Evolutionary conservation across 2,888 invertebrate genomes (phyloP), one percentile per base, ranked within the genome.

Genomic region (Rapana venosa): DNA sequence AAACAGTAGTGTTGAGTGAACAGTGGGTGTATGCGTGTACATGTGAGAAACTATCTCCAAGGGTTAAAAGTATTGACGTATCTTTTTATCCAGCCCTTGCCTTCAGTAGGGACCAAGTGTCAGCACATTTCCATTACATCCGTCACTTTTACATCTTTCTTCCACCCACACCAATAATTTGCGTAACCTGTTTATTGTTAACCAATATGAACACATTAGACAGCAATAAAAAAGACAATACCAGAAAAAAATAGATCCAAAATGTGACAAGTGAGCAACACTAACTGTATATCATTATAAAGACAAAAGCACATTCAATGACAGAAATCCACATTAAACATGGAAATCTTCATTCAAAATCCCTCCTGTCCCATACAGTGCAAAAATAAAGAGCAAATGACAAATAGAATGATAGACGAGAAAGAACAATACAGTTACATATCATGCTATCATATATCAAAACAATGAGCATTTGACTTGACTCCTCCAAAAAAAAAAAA

Each of bases 261-360:
- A 74, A 74, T 74, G 74, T n/a, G n/a, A 26, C n/a, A 61, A 61
- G 74, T 74, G 74, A 74, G 74, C 74, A 74, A 74, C 26, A 74
- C n/a, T 13, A 26, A 74, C n/a, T 74, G n/a, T 61, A 61, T 61
- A 61, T 61, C 22, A 61, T 15, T 61, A 22, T 61, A 61, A 61
- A 61, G 61, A 61, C 61, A 61, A 8, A 61, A 20, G 61, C 20
- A 61, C 61, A 61, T 20, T 61, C 22, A 22, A 47, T 47, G 47
- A 47, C 2, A 61, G 61, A 61, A 61, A 61, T 20, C 15, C 77
- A 74, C 74, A 74, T n/a, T n/a, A 11, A 13, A 74, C 74, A 74
- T 74, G 74, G n/a, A 74, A 74, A 8, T 74, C n/a, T 26, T n/a
- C 13, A n/a, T 22, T 74, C 74, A 26, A n/a, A 79, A 79, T 79